Base-by-base conservation (phyloP, 2,113 vertebrate genomes). In the Rhadina sibilatrix region DNA sequence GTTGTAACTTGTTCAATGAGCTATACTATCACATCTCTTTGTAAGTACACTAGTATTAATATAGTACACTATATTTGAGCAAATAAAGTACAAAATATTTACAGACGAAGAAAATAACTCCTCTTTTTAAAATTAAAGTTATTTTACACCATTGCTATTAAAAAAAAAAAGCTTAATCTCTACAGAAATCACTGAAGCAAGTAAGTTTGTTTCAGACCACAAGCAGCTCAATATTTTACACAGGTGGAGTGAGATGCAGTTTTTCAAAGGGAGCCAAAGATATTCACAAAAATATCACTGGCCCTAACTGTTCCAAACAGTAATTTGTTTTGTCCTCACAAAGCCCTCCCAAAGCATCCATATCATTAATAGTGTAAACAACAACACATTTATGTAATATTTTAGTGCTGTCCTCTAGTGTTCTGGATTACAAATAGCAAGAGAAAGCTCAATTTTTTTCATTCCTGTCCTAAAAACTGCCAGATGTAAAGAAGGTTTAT, bases 331-430 rank as follows among this genome's bases (percentile, higher is more conserved):
- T 47, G 53, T 49, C 42, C 20, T 70, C 23, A 69, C 30, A 80
- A 69, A 93, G 24, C 15, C 46, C 33, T 85, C 59, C 35, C 56
- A 64, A 19, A 76, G 25, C 12, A 85, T 14, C 49, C n/a, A 1
- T 19, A 60, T 75, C 31, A 89, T 86, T 91, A 93, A 80, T 11
- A 66, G 69, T 65, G 52, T 91, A 89, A 96, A 97, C 95, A 93
- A 94, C 70, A 94, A 88, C 60, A 70, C 24, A 78, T 79, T 72
- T 65, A 93, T 93, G 92, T 64, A 96, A 95, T 96, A 97, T 91
- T 89, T 95, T 89, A 97, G 96, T 97, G 97, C 97, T 97, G 95
- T 95, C 97, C 96, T 97, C 97, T 98, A 97, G 97, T 90, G 97
- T 97, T 96, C 87, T 79, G 74, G 35, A 31, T 76, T 54, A 89